Conservation (phyloP, 2,797 vertebrate species). For the Tamandua tetradactyla region DNA sequence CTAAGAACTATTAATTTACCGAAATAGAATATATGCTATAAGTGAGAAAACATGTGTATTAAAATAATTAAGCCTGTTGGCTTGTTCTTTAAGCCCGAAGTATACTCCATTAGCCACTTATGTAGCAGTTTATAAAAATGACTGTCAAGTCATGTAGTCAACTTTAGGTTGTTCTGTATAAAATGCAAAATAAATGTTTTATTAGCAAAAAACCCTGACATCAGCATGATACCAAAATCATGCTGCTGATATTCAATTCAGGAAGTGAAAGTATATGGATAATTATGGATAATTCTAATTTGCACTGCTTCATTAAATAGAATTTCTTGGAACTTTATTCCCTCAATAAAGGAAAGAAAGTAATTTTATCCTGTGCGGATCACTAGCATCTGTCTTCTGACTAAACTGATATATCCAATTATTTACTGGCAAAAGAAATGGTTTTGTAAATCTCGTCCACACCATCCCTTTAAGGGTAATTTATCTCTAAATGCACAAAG, state of each 20-base stretch:
- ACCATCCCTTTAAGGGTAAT: background rate
- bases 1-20: constrained; percentile 41
- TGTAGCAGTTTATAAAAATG: background rate
- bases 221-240: background rate
- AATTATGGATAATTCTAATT: background rate
- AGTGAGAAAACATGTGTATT: constrained; percentile 30
- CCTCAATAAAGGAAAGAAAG: background rate
- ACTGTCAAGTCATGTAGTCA: too few relatives aligned
- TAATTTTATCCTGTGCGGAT: background rate
- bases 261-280: background rate
- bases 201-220: too few relatives aligned
- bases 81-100: constrained; percentile 38
- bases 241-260: background rate
- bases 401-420: background rate
- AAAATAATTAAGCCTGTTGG: constrained; percentile 18
- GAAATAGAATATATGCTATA: background rate
- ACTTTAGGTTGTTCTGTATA: too few relatives aligned
- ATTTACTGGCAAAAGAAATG: background rate
- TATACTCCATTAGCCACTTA: background rate
- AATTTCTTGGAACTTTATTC: background rate
- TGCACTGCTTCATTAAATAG: background rate
- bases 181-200: too few relatives aligned
- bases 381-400: background rate
- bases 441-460: background rate
- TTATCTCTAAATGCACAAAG: background rate